Evolutionary conservation across 1,140 invertebrate species (phyloP), one percentile per base, ranked within the genome.

Genomic region (Drosophila ohnishii): DNA sequence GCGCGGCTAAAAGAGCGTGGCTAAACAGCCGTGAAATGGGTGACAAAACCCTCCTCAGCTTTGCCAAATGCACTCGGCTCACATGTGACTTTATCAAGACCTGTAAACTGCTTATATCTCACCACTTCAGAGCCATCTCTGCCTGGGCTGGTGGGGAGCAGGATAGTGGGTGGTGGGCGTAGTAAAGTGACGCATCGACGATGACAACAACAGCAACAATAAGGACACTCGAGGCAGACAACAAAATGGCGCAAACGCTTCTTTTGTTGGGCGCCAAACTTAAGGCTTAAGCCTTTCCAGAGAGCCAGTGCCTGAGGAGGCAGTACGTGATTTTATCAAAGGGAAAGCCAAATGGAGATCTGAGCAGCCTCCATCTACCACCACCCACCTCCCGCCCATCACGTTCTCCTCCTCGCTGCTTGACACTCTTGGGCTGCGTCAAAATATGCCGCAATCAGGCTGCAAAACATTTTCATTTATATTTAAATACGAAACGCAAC

Each of bases 401-500:
- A 42, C 30, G 50, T 22, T 19, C 14, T 28, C 16, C n/a, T 30
- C 28, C 37, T 22, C 13, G 19, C 51, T 19, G 51, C 32, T 79
- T 35, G 64, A 71, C 62, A 48, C 75, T 80, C 75, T 55, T 66
- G 77, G 83, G 84, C 80, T 87, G 83, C 84, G 76, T 87, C 83
- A 87, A 87, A 87, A 87, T 87, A 87, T 87, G 84, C 83, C 83
- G 84, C 83, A 88, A 87, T 87, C 84, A 77, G 80, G 72, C 83
- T 88, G 83, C 83, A 87, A 87, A 87, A 83, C 84, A 87, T 87
- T 87, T 87, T 88, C 83, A 87, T 87, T 87, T 87, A 87, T 87
- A 87, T 87, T 87, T 88, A 87, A 87, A 87, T 87, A 88, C 84
- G 73, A 82, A 75, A 64, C 80, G 19, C 25, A 22, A 13, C 2